Conservation (phyloP, 2,888 invertebrate genomes). For the Agonopterix heracliana region DNA sequence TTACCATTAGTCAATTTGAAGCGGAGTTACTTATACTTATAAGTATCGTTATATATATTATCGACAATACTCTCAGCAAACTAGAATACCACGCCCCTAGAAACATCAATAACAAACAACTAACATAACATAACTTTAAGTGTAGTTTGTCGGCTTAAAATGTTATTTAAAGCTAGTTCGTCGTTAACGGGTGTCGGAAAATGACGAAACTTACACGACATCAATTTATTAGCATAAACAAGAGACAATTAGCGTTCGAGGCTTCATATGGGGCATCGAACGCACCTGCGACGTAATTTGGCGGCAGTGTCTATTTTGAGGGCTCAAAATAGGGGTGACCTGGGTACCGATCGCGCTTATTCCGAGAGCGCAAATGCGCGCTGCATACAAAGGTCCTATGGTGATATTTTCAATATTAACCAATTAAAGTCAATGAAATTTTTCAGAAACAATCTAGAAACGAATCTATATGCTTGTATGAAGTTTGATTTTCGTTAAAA, state of each 20-base stretch:
- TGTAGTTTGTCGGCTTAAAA: conserved; percentile 4
- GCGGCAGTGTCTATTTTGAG: background rate
- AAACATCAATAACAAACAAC: background rate
- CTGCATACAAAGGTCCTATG: too few species aligned
- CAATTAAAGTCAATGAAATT: too few species aligned
- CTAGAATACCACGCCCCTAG: too few species aligned
- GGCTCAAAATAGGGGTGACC: background rate
- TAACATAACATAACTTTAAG: conserved; percentile 4
- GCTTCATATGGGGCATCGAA: conserved; percentile 35
- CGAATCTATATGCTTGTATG: too few species aligned
- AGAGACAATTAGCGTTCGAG: conserved; percentile 49
- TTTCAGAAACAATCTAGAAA: too few species aligned
- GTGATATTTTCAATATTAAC: too few species aligned
- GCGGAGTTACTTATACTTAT: too few species aligned
- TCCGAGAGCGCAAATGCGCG: too few species aligned
- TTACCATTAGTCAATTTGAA: too few species aligned
- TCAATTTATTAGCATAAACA: conserved; percentile 66
- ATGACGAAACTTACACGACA: conserved; percentile 48
- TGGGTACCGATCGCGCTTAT: background rate
- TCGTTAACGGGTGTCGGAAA: conserved; percentile 11
- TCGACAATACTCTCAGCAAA: too few species aligned
- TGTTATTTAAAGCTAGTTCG: conserved; percentile 3
- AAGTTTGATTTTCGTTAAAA: too few species aligned
- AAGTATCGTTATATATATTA: too few species aligned
- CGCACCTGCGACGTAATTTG: conserved; percentile 48